phyloP scores from a whole-genome alignment of 2,888 invertebrate genomes.

The Synanthedon formicaeformis region DNA sequence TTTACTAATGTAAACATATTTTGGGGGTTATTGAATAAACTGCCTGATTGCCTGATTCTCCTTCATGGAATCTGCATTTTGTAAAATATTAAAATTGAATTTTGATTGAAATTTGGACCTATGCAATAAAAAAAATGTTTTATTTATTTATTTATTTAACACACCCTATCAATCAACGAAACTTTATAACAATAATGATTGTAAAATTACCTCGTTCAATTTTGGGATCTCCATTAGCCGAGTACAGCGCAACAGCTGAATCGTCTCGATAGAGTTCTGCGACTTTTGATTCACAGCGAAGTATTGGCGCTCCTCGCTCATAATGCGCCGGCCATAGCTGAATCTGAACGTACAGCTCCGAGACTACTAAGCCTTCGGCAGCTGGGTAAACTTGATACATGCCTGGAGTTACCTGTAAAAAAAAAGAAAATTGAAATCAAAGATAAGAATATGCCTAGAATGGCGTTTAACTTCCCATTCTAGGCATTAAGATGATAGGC shows the following conservation, averaged over 20 bases:
- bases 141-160: no score
- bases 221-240: conserved; percentile 76
- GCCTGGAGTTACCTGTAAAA: conserved; percentile 50
- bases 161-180: no score
- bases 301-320: conserved; percentile 72
- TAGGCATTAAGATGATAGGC: background rate
- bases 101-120: no score
- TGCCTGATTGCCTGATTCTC: no score
- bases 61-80: no score
- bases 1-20: no score
- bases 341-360: conserved; percentile 72
- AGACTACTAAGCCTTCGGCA: conserved; percentile 66
- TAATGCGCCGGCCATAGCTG: conserved; percentile 74
- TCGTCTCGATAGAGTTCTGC: conserved; percentile 72
- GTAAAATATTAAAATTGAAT: no score
- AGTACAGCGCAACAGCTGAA: conserved; percentile 71
- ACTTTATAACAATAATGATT: no score
- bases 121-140: no score
- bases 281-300: conserved; percentile 76
- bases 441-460: background rate
- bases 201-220: conserved; percentile 73
- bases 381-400: conserved; percentile 53
- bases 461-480: no score
- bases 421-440: conserved; percentile 1
- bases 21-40: no score